phyloP scores from a whole-genome alignment of 2,888 invertebrate genomes.

The Volucella inanis region DNA sequence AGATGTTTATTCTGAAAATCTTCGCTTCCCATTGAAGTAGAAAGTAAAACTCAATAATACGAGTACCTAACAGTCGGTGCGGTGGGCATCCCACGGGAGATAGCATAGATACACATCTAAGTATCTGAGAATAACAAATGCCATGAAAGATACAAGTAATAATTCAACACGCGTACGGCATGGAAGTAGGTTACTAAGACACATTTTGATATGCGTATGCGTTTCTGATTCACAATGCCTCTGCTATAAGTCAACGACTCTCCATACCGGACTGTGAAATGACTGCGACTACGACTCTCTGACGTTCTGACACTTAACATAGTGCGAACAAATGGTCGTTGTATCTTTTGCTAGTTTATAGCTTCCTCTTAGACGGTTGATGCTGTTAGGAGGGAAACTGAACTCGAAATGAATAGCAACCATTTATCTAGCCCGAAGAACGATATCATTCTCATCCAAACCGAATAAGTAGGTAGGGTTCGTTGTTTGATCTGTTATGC shows the following conservation, averaged over 20 bases:
- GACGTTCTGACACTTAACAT: slow-evolving; percentile 29
- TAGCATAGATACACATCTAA: neutral
- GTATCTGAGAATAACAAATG: slow-evolving; percentile 24
- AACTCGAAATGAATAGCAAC: slow-evolving; percentile 14
- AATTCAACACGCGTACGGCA: slow-evolving; percentile 1
- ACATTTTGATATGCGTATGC: slow-evolving; percentile 55
- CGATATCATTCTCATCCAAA: slow-evolving; percentile 36
- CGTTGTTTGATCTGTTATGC: slow-evolving; percentile 41
- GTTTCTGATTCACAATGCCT: slow-evolving; percentile 33
- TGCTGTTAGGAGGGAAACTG: neutral
- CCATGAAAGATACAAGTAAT: slow-evolving; percentile 16
- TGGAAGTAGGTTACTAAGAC: slow-evolving; percentile 66
- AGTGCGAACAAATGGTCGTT: slow-evolving; percentile 28
- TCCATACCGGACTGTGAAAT: neutral
- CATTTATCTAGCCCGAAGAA: slow-evolving; percentile 35
- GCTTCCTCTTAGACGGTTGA: slow-evolving; percentile 32
- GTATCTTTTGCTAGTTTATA: slow-evolving; percentile 49
- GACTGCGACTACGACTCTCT: neutral
- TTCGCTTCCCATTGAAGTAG: slow-evolving; percentile 47
- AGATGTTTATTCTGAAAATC: slow-evolving; percentile 47
- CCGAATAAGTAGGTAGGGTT: slow-evolving; percentile 5
- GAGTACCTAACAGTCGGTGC: slow-evolving; percentile 23
- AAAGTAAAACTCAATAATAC: slow-evolving; percentile 70
- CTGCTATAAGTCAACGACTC: no score
- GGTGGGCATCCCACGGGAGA: slow-evolving; percentile 41